phyloP scores from a whole-genome alignment of 2,797 vertebrate genomes.

The Sciurus vulgaris region DNA sequence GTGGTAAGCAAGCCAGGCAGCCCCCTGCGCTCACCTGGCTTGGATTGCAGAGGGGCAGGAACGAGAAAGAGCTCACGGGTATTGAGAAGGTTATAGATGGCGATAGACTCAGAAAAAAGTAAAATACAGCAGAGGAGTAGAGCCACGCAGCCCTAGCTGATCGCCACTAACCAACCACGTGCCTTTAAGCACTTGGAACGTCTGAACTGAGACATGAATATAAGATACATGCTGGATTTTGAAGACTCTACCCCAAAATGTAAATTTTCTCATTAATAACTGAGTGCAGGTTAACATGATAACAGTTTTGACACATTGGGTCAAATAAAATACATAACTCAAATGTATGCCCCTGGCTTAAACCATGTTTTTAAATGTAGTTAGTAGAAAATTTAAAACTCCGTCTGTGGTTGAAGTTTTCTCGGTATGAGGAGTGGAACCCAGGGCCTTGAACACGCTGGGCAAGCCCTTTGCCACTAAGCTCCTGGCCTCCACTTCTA shows the following conservation, averaged over 20 bases:
- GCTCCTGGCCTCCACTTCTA: no score
- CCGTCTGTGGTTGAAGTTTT: background rate
- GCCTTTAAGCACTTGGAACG: fast-evolving
- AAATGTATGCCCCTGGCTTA: background rate
- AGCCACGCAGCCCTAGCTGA: fast-evolving
- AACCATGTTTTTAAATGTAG: background rate
- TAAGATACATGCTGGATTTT: background rate
- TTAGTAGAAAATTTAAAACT: background rate
- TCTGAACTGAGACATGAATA: background rate
- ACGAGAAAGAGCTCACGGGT: background rate
- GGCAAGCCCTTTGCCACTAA: no score
- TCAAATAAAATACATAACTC: background rate
- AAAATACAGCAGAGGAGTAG: fast-evolving
- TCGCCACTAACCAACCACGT: fast-evolving
- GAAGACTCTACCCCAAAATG: background rate
- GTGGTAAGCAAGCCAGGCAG: no score
- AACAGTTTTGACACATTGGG: background rate
- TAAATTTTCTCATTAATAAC: background rate
- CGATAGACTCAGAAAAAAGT: background rate
- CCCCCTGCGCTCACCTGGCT: background rate
- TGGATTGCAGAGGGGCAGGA: no score
- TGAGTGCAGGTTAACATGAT: background rate
- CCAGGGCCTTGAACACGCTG: no score
- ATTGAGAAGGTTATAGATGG: fast-evolving
- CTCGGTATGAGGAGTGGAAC: background rate